These are phyloP conservation scores for Miniopterus natalensis DNA, from an alignment of 2,113 vertebrate species.

Conservation along the genomic window DNA sequence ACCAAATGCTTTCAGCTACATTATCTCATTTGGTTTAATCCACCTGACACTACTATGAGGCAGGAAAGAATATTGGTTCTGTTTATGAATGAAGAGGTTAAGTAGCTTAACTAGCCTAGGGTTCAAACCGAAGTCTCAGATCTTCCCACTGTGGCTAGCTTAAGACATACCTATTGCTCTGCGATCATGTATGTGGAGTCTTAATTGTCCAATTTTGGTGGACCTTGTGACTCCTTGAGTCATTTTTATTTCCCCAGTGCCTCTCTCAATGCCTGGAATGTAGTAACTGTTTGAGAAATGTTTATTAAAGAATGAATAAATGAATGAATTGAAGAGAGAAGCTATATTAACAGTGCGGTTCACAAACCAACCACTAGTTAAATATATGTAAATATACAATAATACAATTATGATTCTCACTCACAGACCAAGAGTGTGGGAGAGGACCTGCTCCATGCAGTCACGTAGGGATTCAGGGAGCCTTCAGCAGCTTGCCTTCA, in stretches of 20 bases:
- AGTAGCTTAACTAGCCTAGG: neutral
- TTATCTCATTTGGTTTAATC: slow-evolving; percentile 22
- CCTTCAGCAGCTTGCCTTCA: neutral
- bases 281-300: slow-evolving; percentile 39
- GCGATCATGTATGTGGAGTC: slow-evolving; percentile 38
- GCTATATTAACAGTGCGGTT: neutral
- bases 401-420: neutral
- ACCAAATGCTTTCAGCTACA: neutral
- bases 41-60: neutral
- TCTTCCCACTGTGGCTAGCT: slow-evolving; percentile 36
- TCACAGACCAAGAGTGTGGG: neutral
- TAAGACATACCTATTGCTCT: neutral
- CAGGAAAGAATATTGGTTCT: neutral
- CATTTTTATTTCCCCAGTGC: slow-evolving; percentile 52
- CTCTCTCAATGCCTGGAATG: neutral
- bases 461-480: neutral
- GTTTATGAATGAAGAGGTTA: slow-evolving; percentile 1
- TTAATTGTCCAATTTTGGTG: slow-evolving; percentile 59
- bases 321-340: neutral
- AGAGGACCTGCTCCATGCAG: neutral
- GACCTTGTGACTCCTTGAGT: slow-evolving; percentile 45
- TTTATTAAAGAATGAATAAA: slow-evolving; percentile 45
- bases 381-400: neutral
- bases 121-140: neutral
- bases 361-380: neutral